A percentile compares a stretch with the other conserved stretches of the same genome.
Evolutionary conservation across 2,797 vertebrate species (phyloP).

Genomic region (Petrocephalus sullivani): DNA sequence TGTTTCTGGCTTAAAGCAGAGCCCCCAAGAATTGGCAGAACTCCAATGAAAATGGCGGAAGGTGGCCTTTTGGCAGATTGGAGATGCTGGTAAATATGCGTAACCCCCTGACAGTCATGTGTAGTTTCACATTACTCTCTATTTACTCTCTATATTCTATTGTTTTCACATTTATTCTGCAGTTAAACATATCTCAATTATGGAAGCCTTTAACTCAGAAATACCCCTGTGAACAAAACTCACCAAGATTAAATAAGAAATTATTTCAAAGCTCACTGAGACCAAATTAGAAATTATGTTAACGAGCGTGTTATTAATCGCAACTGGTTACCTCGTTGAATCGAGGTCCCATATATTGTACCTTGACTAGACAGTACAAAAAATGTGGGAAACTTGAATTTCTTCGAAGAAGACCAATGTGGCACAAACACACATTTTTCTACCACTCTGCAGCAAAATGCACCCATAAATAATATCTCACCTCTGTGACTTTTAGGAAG

Average conservation of each 20-base stretch:
- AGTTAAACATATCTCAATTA: background rate
- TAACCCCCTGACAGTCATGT: background rate
- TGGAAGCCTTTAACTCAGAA: background rate
- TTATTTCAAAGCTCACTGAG: background rate
- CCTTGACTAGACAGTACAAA: background rate
- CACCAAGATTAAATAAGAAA: background rate
- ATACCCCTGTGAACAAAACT: background rate
- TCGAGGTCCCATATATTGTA: background rate
- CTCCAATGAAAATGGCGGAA: background rate
- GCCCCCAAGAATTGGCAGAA: background rate
- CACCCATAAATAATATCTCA: background rate
- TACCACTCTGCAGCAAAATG: background rate
- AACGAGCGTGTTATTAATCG: background rate
- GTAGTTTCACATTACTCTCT: background rate
- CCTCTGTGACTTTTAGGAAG: background rate
- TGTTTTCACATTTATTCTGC: background rate
- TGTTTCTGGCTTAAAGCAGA: background rate
- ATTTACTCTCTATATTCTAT: background rate
- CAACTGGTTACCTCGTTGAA: background rate
- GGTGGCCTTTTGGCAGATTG: background rate
- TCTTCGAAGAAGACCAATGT: background rate
- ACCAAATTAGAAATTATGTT: background rate
- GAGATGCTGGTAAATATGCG: background rate
- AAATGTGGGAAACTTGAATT: background rate
- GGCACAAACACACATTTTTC: background rate